phyloP scores from a whole-genome alignment of 1,140 invertebrate species.

The Ceratosolen fusciceps region DNA sequence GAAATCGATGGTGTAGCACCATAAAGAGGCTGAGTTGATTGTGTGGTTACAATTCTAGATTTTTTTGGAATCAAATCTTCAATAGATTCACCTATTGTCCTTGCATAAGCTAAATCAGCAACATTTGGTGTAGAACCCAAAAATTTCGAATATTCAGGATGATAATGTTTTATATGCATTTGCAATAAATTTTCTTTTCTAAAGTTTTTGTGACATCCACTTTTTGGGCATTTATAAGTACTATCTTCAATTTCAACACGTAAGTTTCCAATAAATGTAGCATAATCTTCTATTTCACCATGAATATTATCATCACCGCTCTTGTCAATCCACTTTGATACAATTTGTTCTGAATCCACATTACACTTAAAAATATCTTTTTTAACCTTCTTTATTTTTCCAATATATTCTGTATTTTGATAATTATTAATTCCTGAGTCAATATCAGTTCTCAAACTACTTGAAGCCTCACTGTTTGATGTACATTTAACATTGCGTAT shows the following conservation, averaged over 20 bases:
- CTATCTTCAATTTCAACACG: conserved; percentile 81
- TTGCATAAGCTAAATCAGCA: conserved; percentile 84
- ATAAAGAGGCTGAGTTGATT: neutral
- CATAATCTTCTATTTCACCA: conserved; percentile 47
- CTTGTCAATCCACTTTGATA: neutral
- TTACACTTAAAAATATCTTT: conserved; percentile 18
- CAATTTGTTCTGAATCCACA: neutral
- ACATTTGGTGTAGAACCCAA: conserved; percentile 87
- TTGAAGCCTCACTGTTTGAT: neutral
- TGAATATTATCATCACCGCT: neutral
- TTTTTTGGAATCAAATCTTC: conserved; percentile 71
- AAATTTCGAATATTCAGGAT: conserved; percentile 83
- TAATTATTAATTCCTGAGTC: conserved; percentile 13
- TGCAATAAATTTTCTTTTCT: conserved; percentile 89
- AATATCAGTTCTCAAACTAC: conserved; percentile 11
- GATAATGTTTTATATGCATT: conserved; percentile 94
- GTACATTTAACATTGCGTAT: conserved; percentile 8
- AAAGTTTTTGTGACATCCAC: conserved; percentile 89
- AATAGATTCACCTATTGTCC: conserved; percentile 76
- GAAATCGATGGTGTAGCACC: neutral
- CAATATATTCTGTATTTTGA: neutral
- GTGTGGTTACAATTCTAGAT: conserved; percentile 15
- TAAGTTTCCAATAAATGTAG: conserved; percentile 77
- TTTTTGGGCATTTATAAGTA: conserved; percentile 83
- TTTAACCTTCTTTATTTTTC: conserved; percentile 22